Percentiles rank a stretch among this genome's conserved stretches.
These are phyloP conservation scores for Teleogryllus oceanicus DNA, from an alignment of 2,888 invertebrate genomes.

Conservation along the genomic window DNA sequence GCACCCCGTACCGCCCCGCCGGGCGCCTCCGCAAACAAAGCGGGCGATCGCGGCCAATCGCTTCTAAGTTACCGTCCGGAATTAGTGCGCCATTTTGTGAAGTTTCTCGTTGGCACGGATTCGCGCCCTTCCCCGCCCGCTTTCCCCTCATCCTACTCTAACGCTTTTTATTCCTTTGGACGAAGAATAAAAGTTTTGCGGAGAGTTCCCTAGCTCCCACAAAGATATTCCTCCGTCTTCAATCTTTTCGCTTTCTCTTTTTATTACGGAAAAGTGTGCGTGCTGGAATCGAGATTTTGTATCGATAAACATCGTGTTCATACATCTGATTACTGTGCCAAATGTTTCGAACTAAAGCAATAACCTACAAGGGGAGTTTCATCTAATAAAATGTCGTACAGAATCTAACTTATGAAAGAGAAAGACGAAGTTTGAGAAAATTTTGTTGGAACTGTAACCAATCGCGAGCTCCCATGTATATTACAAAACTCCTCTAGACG, in stretches of 20 bases:
- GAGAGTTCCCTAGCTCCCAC: too few relatives aligned
- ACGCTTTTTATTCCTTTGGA: too few relatives aligned
- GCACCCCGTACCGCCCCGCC: too few relatives aligned
- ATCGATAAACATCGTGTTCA: not conserved
- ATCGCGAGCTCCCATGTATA: not conserved
- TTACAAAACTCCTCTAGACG: not conserved
- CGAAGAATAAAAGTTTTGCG: too few relatives aligned
- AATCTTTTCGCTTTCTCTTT: too few relatives aligned
- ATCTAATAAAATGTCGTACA: conserved; percentile 3
- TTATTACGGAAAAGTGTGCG: too few relatives aligned
- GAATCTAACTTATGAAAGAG: conserved; percentile 18
- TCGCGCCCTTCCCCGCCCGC: not conserved
- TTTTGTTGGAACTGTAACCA: not conserved
- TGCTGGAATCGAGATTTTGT: not conserved
- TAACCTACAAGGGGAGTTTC: conserved; percentile 18
- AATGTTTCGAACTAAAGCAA: not conserved
- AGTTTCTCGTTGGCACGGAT: not conserved
- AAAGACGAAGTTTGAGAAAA: not conserved
- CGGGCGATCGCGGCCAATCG: not conserved
- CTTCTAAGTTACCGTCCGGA: not conserved
- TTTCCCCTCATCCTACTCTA: not conserved
- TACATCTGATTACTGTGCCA: not conserved
- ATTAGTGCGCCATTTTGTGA: conserved; percentile 5
- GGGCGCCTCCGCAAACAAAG: conserved; percentile 5
- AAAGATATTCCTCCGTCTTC: too few relatives aligned